Conservation (phyloP, 2,888 invertebrate genomes). For the Thecocarcelia acutangulata region DNA sequence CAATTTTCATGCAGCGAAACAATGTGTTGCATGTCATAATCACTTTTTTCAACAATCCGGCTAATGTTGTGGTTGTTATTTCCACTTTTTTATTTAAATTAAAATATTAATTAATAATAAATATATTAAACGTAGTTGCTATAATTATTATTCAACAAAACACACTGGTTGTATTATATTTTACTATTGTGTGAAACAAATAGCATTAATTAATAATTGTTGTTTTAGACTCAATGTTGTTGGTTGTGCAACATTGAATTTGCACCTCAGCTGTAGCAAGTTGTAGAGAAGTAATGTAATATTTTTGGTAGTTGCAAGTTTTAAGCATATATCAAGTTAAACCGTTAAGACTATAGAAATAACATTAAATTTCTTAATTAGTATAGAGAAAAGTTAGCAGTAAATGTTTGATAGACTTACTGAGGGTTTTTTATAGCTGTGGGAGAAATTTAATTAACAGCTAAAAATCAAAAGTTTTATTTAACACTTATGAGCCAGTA, state of each 20-base stretch:
- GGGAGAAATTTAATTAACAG: no score
- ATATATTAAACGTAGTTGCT: conserved; percentile 57
- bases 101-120: conserved; percentile 59
- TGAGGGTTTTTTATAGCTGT: not conserved
- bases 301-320: conserved; percentile 9
- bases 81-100: conserved; percentile 23
- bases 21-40: conserved; percentile 58
- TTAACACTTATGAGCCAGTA: no score
- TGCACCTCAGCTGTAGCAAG: conserved; percentile 43
- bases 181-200: conserved; percentile 53
- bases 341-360: not conserved
- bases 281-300: conserved; percentile 39
- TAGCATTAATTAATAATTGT: conserved; percentile 63
- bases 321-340: not conserved
- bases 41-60: not conserved
- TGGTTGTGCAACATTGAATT: conserved; percentile 43
- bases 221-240: conserved; percentile 35
- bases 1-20: conserved; percentile 35
- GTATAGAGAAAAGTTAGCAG: conserved; percentile 42
- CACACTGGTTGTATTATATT: conserved; percentile 9
- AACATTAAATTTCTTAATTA: conserved; percentile 46
- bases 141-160: conserved; percentile 43
- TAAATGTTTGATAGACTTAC: not conserved
- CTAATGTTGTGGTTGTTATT: conserved; percentile 29
- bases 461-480: no score